Base-by-base conservation (phyloP, 2,113 vertebrate species). In the Thinocorus orbignyianus region DNA sequence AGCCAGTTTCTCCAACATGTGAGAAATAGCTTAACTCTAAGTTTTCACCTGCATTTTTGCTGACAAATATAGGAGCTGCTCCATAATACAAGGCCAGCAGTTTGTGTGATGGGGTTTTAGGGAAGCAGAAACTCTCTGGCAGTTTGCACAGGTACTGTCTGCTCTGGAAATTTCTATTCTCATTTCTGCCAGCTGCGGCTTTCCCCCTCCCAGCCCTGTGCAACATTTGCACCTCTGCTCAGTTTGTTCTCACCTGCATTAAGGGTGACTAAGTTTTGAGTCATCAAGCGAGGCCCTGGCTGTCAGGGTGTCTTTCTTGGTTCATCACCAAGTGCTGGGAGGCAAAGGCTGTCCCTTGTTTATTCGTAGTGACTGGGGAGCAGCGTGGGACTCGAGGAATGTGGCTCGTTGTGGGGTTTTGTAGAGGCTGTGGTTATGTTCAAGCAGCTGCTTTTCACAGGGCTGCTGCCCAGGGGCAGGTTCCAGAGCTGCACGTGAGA, bases 51-150 rank as follows among this genome's bases (percentile, higher is more conserved):
- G 19, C 4, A 0, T 15, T 65, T 68, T 65, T 88, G 46, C 58
- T 60, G 54, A 12, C 24, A 37, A 55, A 58, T 7, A 11, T 0
- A 73, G 60, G 46, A 60, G 18, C 64, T 39, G 7, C 41, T 52
- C 31, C 1, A 1, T 60, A 48, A 18, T 13, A 0, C 20, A 52
- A 23, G 1, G 1, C 46, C 61, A 33, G 7, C 15, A 2, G 2
- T 69, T 64, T 16, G 33, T 37, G 3, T 1, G 1, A 12, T 17
- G 48, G 26, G 17, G 17, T 17, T 57, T 78, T 10, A 30, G 70
- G 65, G 55, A 55, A 71, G 6, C 28, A 46, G 73, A 61, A 73
- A 22, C 35, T 35, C 30, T 25, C 10, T 11, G 22, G 66, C 60
- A 54, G 52, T 37, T 41, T 54, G 46, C 26, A 23, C 15, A 39